Evolutionary conservation across 1,140 invertebrate species (phyloP), one percentile per base, ranked within the genome.

Genomic region (Drosophila triauraria): DNA sequence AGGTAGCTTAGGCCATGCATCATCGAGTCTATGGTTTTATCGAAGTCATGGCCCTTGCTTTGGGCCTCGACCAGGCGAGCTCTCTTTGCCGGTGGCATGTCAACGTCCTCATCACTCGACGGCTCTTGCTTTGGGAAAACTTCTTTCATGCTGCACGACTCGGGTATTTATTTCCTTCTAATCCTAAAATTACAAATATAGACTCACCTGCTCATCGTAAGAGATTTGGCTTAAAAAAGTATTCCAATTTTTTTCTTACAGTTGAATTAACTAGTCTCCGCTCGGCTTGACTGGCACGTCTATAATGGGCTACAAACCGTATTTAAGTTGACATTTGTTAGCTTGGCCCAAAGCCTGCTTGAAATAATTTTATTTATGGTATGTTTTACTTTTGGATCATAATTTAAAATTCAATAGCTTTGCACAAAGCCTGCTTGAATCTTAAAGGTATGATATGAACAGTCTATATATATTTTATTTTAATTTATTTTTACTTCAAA

Each of bases 1-100:
- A 50, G 32, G 7, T 50, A 46, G 20, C 65, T 50, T 6, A 86
- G n/a, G 27, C 58, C 51, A 0, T 50, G 17, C 75, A 86, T 59
- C 25, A 76, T 27, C 1, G 23, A 13, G 7, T 68, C 47, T 5
- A 77, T 32, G 23, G 25, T 46, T 0, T 4, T 10, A 10, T 47
- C n/a, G n/a, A 70, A 9, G 32, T 61, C 50, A 2, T 58, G 40
- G 6, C 23, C 43, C 10, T 17, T 9, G 8, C 56, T 32, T 17
- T 13, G 1, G 3, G 56, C 40, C 17, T 13, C 1, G 2, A 12
- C 13, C 46, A 58, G 38, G 3, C 53, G 58, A 0, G 20, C n/a
- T 2, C 13, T 12, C 25, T 80, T 80, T 0, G 1, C 12, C 0
- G 12, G 15, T 9, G n/a, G 2, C 4, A 15, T 1, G 2, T 46